phyloP scores from a whole-genome alignment of 2,113 vertebrate species.

The Pygathrix nemaeus region DNA sequence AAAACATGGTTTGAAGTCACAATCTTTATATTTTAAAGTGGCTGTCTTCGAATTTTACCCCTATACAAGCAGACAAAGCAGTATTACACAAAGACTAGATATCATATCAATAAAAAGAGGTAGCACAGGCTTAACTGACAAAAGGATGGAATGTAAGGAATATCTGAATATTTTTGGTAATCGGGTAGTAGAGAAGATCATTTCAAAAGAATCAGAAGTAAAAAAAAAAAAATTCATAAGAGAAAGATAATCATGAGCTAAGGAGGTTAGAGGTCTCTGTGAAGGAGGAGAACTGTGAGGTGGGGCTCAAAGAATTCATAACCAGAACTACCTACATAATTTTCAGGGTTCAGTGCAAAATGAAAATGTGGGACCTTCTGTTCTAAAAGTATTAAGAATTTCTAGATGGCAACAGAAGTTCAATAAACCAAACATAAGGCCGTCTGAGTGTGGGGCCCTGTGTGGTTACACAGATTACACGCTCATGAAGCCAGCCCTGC shows the following conservation, averaged over 20 bases:
- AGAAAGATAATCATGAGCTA: neutral
- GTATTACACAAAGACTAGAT: neutral
- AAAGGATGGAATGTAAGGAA: neutral
- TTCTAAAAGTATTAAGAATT: neutral
- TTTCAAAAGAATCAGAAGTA: neutral
- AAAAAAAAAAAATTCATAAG: neutral
- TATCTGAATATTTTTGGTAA: neutral
- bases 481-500: neutral
- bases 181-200: neutral
- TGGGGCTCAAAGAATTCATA: neutral
- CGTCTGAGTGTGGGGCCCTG: neutral
- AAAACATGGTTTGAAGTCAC: neutral
- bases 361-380: neutral
- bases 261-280: neutral
- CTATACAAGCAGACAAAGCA: neutral
- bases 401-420: neutral
- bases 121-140: neutral
- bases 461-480: rapidly evolving
- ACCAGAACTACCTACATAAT: neutral
- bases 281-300: neutral
- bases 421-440: neutral
- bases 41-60: neutral
- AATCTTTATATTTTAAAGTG: neutral
- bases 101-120: neutral
- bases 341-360: neutral